phyloP scores from a whole-genome alignment of 1,140 invertebrate species.

The Druon quercuslanigerum region DNA sequence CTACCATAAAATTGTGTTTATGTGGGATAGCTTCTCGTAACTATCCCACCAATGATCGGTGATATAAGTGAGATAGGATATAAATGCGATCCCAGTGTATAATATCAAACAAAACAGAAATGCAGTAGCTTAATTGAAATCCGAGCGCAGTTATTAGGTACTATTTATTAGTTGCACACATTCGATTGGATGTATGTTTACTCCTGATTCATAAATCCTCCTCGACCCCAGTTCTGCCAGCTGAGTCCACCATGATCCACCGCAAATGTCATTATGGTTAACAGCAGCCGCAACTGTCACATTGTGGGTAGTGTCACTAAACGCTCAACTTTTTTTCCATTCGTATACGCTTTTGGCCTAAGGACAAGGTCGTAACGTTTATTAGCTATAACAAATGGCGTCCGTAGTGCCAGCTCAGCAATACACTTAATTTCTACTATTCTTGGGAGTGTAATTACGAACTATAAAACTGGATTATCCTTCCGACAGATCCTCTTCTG shows the following conservation, averaged over 20 bases:
- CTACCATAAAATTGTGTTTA: too few relatives aligned
- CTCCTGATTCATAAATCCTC: background rate
- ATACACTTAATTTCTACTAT: slow-evolving; percentile 19
- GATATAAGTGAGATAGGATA: too few relatives aligned
- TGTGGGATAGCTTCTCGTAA: too few relatives aligned
- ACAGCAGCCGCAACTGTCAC: slow-evolving; percentile 21
- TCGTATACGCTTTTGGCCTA: background rate
- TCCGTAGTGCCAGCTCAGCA: background rate
- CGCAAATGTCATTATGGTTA: slow-evolving; percentile 22
- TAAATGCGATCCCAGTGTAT: background rate
- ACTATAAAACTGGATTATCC: slow-evolving; percentile 7
- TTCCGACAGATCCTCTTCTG: background rate
- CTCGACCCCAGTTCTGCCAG: background rate
- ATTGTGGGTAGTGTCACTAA: background rate
- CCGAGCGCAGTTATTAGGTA: slow-evolving; percentile 16
- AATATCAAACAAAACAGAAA: background rate
- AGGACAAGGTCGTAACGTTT: slow-evolving; percentile 11
- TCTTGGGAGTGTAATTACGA: slow-evolving; percentile 13
- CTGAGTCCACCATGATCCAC: slow-evolving; percentile 18
- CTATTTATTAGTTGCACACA: slow-evolving; percentile 14
- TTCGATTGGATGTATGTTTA: slow-evolving; percentile 7
- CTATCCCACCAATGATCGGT: too few relatives aligned
- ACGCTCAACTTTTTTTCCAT: slow-evolving; percentile 13
- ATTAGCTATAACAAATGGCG: slow-evolving; percentile 14
- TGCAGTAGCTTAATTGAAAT: slow-evolving; percentile 11